A percentile compares a stretch with the other conserved stretches of the same genome.
Conservation (phyloP, 2,888 invertebrate genomes). For the Agonum fuliginosum region DNA sequence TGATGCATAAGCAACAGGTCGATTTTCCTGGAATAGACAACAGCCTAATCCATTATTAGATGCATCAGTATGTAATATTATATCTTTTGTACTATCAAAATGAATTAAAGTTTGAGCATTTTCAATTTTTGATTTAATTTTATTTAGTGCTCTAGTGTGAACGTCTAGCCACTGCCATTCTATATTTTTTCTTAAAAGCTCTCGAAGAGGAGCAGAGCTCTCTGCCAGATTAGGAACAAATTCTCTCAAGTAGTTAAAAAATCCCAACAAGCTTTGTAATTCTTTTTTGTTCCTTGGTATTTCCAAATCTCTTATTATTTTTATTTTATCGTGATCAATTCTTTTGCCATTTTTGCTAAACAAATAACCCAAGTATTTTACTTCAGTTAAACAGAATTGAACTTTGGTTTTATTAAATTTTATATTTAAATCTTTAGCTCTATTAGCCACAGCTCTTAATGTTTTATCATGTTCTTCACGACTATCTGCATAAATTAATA, state of each 20-base stretch:
- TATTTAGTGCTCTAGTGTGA: not conserved
- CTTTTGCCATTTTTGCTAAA: not conserved
- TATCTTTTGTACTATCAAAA: not conserved
- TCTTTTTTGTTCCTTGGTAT: slow-evolving; percentile 26
- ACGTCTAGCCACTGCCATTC: not conserved
- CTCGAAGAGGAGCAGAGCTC: not conserved
- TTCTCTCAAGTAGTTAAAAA: slow-evolving; percentile 29
- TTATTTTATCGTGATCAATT: not conserved
- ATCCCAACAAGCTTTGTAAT: slow-evolving; percentile 27
- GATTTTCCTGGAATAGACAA: slow-evolving; percentile 36
- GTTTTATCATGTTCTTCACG: not conserved
- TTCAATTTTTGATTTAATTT: not conserved
- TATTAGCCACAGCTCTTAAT: too few species aligned
- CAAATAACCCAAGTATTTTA: not conserved
- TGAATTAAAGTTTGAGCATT: not conserved
- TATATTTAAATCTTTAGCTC: too few species aligned
- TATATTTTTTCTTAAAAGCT: not conserved
- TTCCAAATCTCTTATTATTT: slow-evolving; percentile 21
- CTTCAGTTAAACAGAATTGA: too few species aligned
- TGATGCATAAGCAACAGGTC: too few species aligned
- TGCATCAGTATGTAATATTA: not conserved
- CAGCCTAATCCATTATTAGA: slow-evolving; percentile 2
- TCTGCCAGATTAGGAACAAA: not conserved
- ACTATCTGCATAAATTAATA: not conserved
- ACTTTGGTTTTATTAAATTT: too few species aligned